phyloP scores from a whole-genome alignment of 2,888 invertebrate genomes.

The Imbricaverruca yamaguchii region DNA sequence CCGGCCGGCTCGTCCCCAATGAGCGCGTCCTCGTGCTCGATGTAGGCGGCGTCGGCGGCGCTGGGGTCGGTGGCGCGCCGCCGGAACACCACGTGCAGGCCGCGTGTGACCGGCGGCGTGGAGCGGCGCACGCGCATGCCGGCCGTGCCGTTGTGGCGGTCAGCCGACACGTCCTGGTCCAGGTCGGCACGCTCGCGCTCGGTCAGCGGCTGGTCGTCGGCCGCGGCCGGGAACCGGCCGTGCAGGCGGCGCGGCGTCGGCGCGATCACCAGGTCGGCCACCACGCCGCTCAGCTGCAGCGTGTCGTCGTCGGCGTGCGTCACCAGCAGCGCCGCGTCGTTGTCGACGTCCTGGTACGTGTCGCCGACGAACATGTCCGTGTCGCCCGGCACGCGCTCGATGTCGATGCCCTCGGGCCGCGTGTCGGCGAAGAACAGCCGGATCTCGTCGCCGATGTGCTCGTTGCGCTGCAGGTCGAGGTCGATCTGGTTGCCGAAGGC shows the following conservation, averaged over 20 bases:
- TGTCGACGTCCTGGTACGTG: background rate
- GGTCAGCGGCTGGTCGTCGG: background rate
- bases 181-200: background rate
- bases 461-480: background rate
- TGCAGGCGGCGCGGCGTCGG: background rate
- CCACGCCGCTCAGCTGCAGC: conserved; percentile 13
- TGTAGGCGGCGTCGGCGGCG: background rate
- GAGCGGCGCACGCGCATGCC: background rate
- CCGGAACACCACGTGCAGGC: background rate
- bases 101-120: background rate
- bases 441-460: background rate
- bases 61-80: background rate
- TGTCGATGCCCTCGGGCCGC: background rate
- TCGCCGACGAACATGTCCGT: conserved; percentile 10
- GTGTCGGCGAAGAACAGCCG: background rate
- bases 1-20: background rate
- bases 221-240: background rate
- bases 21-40: background rate
- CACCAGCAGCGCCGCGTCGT: conserved; percentile 15
- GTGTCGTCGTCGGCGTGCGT: conserved; percentile 4
- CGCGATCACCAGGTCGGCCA: conserved; percentile 6
- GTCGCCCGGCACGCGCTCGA: conserved; percentile 20
- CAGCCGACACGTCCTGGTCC: background rate
- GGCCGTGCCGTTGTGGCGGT: background rate
- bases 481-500: conserved; percentile 11